phyloP scores from a whole-genome alignment of 2,797 vertebrate genomes.

The Rhabdophis nuchalis region DNA sequence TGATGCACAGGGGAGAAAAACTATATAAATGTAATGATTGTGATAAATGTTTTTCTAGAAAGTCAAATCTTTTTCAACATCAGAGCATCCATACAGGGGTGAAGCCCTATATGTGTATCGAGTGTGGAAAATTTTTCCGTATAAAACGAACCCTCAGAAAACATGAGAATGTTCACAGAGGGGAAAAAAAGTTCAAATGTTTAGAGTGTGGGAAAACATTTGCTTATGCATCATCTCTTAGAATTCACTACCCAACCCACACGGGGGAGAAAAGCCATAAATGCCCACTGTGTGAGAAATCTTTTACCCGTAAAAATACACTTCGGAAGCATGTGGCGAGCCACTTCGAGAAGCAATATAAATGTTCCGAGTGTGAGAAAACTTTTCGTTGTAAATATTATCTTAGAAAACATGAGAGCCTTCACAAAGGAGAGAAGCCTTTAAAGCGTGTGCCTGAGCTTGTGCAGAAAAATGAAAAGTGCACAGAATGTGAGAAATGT shows the following conservation, averaged over 20 bases:
- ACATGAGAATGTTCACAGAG: background rate
- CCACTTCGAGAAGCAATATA: background rate
- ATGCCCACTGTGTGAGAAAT: background rate
- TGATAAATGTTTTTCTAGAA: background rate
- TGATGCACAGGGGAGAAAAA: no score
- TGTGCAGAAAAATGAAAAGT: no score
- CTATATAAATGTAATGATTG: background rate
- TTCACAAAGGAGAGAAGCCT: no score
- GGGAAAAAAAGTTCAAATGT: background rate
- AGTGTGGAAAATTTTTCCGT: background rate
- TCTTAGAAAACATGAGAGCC: no score
- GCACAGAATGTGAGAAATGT: no score
- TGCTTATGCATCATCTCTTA: background rate
- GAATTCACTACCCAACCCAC: background rate
- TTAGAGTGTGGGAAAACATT: background rate
- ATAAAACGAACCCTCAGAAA: rapidly evolving
- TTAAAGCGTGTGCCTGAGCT: no score
- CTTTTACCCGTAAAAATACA: background rate
- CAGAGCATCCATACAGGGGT: background rate
- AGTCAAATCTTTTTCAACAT: background rate
- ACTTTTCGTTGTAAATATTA: no score
- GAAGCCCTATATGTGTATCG: background rate
- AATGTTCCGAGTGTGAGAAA: no score
- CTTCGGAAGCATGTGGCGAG: background rate
- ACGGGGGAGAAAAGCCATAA: background rate